Evolutionary conservation across 2,113 vertebrate genomes (phyloP).

Genomic region (Seriola quinqueradiata): DNA sequence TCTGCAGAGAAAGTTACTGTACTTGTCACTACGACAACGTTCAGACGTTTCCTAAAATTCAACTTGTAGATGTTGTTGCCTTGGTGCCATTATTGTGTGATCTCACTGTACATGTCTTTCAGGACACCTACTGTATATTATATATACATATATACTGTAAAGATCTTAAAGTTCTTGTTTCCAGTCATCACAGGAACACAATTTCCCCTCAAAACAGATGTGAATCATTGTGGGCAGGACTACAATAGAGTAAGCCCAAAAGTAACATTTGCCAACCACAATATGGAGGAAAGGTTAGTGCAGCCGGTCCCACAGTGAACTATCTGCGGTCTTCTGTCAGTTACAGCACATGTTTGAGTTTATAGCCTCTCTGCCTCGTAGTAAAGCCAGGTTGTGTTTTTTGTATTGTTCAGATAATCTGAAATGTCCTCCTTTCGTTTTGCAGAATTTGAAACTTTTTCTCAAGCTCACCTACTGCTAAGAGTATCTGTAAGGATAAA

Average conservation of each 20-base stretch:
- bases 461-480: neutral
- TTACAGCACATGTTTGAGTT: neutral
- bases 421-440: neutral
- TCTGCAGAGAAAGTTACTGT: neutral
- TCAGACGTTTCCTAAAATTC: neutral
- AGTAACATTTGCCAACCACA: constrained; percentile 11
- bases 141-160: neutral
- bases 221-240: constrained; percentile 17
- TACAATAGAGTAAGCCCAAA: neutral
- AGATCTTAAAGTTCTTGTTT: constrained; percentile 15
- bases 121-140: neutral
- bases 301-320: neutral
- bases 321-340: neutral
- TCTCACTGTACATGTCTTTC: neutral
- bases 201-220: constrained; percentile 4
- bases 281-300: constrained; percentile 12
- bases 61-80: neutral
- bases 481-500: neutral
- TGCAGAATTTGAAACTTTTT: neutral
- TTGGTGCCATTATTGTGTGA: neutral
- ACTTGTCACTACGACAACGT: neutral
- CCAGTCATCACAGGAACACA: constrained; percentile 27
- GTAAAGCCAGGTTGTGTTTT: neutral
- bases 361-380: neutral
- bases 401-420: neutral